A percentile compares a stretch with the other conserved stretches of the same genome.
phyloP scores from a whole-genome alignment of 2,113 vertebrate species.

The Varanus salvator region DNA sequence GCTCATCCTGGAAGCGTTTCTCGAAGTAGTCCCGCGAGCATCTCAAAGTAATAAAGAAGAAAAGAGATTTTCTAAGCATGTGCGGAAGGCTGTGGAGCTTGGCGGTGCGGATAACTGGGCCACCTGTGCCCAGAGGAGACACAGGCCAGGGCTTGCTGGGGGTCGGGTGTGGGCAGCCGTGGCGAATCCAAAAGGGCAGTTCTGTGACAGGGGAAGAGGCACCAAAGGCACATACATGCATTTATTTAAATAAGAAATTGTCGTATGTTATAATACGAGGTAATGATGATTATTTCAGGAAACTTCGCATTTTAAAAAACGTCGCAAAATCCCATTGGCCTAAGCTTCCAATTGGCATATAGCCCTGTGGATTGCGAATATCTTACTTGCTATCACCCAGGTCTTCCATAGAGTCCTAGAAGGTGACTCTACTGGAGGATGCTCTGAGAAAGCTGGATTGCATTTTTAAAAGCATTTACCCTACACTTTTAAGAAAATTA shows the following conservation, averaged over 20 bases:
- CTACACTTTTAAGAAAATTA: too few species aligned
- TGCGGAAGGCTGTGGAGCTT: background rate
- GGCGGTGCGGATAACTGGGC: background rate
- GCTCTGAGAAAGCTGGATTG: too few species aligned
- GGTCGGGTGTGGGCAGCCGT: too few species aligned
- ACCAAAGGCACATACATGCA: background rate
- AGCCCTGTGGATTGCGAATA: background rate
- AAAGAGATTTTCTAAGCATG: background rate
- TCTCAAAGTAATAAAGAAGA: too few species aligned
- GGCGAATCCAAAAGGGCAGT: background rate
- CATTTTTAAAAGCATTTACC: too few species aligned
- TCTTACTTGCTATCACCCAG: background rate
- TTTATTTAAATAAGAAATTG: background rate
- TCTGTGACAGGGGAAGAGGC: background rate
- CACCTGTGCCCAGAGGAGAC: background rate
- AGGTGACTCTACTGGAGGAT: too few species aligned
- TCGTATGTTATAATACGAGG: background rate
- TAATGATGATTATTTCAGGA: background rate
- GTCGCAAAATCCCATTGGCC: background rate
- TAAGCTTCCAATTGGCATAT: background rate
- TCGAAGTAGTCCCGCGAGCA: too few species aligned
- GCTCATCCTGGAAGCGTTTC: too few species aligned
- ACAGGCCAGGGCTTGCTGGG: too few species aligned
- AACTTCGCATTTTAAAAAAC: background rate
- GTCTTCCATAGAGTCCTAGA: too few species aligned